These are phyloP conservation scores for Aphodius granarius DNA, from an alignment of 2,888 invertebrate genomes.

Conservation along the genomic window DNA sequence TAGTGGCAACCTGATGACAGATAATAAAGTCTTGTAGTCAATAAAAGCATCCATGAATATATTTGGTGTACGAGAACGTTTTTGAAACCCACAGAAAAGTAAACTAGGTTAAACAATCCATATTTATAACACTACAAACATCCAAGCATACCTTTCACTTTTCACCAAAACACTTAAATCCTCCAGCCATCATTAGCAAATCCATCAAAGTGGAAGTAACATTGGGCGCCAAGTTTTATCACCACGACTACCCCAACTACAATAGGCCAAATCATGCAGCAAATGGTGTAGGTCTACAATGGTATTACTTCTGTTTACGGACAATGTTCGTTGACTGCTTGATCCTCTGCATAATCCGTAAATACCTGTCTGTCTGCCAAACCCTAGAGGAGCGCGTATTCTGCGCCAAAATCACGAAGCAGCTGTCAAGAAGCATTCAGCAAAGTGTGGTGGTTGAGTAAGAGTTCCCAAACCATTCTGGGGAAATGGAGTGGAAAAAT, in stretches of 20 bases:
- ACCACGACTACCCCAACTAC: background rate
- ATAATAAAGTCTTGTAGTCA: too few species aligned
- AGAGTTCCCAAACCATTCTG: background rate
- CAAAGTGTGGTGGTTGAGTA: background rate
- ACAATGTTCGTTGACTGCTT: conserved; percentile 42
- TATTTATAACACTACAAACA: too few species aligned
- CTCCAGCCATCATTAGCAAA: background rate
- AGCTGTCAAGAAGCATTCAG: background rate
- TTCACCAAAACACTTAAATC: background rate
- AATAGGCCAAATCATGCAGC: background rate
- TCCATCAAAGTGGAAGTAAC: background rate
- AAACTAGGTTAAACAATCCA: too few species aligned
- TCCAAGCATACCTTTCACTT: too few species aligned
- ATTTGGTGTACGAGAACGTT: too few species aligned
- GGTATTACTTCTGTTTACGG: conserved; percentile 43
- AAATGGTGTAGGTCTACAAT: conserved; percentile 17
- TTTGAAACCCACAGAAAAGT: too few species aligned
- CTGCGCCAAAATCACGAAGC: background rate
- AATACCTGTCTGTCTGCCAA: background rate
- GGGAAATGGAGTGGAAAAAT: background rate
- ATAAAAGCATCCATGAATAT: too few species aligned
- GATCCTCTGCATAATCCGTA: background rate
- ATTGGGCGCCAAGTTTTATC: background rate
- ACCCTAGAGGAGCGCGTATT: background rate
- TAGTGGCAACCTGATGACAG: too few species aligned